Percentiles rank a stretch among this genome's conserved stretches.
phyloP scores from a whole-genome alignment of 1,140 invertebrate species.

The Ctenoplectra terminalis region DNA sequence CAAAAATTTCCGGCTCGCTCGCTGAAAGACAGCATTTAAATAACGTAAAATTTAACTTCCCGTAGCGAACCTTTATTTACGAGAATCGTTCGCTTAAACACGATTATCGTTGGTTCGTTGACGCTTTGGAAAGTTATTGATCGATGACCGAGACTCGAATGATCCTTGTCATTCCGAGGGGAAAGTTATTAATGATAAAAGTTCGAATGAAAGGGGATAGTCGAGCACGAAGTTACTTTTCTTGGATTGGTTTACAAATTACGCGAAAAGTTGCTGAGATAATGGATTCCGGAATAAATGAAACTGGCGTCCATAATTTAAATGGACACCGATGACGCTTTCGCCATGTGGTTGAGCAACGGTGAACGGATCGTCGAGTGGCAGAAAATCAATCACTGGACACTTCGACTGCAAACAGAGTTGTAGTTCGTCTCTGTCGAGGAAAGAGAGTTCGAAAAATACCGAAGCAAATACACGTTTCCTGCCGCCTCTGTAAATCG shows the following conservation, averaged over 20 bases:
- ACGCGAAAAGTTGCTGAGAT: slow-evolving; percentile 45
- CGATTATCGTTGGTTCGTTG: neutral
- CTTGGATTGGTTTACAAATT: slow-evolving; percentile 54
- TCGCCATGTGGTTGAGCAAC: slow-evolving; percentile 50
- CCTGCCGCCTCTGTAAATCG: neutral
- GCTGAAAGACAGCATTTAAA: slow-evolving; percentile 14
- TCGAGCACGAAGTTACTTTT: neutral
- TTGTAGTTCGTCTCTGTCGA: slow-evolving; percentile 36
- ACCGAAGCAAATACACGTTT: neutral
- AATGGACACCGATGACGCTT: slow-evolving; percentile 43
- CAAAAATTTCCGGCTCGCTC: slow-evolving; percentile 13
- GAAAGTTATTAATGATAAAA: slow-evolving; percentile 65
- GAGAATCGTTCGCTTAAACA: neutral
- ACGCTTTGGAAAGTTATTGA: slow-evolving; percentile 1
- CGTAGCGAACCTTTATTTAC: slow-evolving; percentile 8
- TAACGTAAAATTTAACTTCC: neutral
- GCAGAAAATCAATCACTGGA: slow-evolving; percentile 63
- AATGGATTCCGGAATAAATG: slow-evolving; percentile 59
- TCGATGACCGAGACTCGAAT: neutral
- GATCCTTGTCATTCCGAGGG: slow-evolving; percentile 11
- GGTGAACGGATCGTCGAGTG: slow-evolving; percentile 48
- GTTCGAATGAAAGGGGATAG: slow-evolving; percentile 28
- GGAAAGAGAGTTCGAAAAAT: neutral
- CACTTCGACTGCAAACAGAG: slow-evolving; percentile 46
- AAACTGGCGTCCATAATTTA: slow-evolving; percentile 56